Percentiles rank a stretch among this genome's conserved stretches.
These are phyloP conservation scores for Dasypogon diadema DNA, from an alignment of 2,888 invertebrate species.

Conservation along the genomic window DNA sequence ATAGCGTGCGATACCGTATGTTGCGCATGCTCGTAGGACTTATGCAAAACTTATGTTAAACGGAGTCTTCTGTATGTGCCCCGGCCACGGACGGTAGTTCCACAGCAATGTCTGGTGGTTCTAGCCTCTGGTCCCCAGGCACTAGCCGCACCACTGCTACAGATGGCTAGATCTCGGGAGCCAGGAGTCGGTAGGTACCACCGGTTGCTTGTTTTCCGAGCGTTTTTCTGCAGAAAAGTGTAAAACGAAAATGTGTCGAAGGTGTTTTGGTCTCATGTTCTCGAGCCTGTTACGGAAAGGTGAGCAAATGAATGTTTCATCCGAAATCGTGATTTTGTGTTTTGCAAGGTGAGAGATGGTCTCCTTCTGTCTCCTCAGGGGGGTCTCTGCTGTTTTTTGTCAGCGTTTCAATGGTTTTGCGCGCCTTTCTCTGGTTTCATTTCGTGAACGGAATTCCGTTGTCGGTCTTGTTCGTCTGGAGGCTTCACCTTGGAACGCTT, in stretches of 20 bases:
- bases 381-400: constrained; percentile 18
- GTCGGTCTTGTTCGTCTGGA: constrained; percentile 23
- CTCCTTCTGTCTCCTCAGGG: constrained; percentile 42
- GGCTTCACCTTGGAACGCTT: constrained; percentile 16
- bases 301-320: constrained; percentile 57
- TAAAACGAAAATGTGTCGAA: constrained; percentile 52
- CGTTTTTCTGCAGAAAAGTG: constrained; percentile 44
- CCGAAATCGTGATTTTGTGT: constrained; percentile 56
- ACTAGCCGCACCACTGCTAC: background rate
- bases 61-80: constrained; percentile 26
- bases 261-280: constrained; percentile 54
- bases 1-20: constrained; percentile 55
- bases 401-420: background rate
- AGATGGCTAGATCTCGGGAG: constrained; percentile 32
- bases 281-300: constrained; percentile 56
- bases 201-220: constrained; percentile 17
- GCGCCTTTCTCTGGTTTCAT: constrained; percentile 48
- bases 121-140: constrained; percentile 28
- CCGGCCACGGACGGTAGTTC: background rate
- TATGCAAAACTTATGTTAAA: constrained; percentile 55
- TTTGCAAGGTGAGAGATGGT: constrained; percentile 55
- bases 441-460: constrained; percentile 48
- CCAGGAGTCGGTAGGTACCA: background rate
- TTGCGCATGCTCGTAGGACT: constrained; percentile 52
- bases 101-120: constrained; percentile 1